Evolutionary conservation across 1,140 invertebrate species (phyloP), one percentile per base, ranked within the genome.

Genomic region (Drosophila seguyi): DNA sequence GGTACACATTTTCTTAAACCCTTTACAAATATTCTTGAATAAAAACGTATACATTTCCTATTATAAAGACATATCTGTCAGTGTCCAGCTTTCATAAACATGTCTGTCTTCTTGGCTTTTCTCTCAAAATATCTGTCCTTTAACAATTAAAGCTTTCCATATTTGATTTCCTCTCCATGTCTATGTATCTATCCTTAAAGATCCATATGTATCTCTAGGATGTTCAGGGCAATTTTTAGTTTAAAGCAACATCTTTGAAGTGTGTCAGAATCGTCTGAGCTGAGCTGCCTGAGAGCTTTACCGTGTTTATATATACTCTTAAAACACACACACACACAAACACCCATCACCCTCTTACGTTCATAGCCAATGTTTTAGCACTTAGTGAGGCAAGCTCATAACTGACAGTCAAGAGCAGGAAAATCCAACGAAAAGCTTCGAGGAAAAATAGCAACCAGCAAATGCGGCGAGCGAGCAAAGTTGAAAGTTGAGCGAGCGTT

Each of bases 361-460:
- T 48, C 27, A 41, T 20, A 48, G 68, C 29, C 65, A 72, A 69
- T 69, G 50, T 69, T 57, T 72, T 69, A 72, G 68, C 65, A 57
- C 50, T 71, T 67, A 68, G 67, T 56, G 67, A 16, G 31, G 45
- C 50, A 25, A 57, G 65, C 68, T 71, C 52, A 72, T 57, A 72
- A 41, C 66, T 36, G 61, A 29, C 66, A 67, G 61, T 66, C 29
- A 45, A 44, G 47, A 47, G 65, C 52, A 22, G 42, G 27, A 45
- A 72, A 72, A 48, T 58, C 41, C 66, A 50, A 18, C 20, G 45
- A 66, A 68, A 63, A 68, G 66, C 44, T 65, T 42, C 18, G 2
- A 42, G 59, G 63, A 38, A 63, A 47, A 63, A 47, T 47, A 47
- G 14, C 31, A 62, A 13, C 29, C 18, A 22, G 16, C 8, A 67